Base-by-base conservation (phyloP, 2,888 invertebrate species). In the Colostygia pectinataria region DNA sequence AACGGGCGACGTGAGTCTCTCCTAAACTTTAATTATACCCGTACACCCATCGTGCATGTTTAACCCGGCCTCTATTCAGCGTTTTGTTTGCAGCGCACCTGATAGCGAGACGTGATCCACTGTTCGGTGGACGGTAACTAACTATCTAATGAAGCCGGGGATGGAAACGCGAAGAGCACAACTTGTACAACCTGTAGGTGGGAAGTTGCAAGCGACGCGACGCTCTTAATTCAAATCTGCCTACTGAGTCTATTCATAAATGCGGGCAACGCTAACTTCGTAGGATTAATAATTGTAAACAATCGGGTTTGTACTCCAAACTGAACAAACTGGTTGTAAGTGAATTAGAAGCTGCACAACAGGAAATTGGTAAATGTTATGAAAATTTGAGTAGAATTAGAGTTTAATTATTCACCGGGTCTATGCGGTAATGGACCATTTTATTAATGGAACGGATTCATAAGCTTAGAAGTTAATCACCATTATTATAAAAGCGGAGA, bases 1-100 rank as follows among this genome's bases (percentile, higher is more conserved):
- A 90, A 90, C 89, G 88, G 88, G 90, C 90, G 88, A 89, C 90
- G 89, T 88, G 89, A 88, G 89, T 87, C 87, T 89, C 87, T 89
- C 88, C 88, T 89, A 90, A 90, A 90, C 89, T 90, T 89, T 90
- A 90, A 89, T 90, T 89, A 90, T 87, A 87, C 87, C 83, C 82
- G 85, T 90, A 88, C 87, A 87, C 79, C 84, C 84, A 83, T 81
- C 83, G 83, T 87, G 85, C 87, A 90, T 90, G 89, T 88, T 90
- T 86, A 88, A 87, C 84, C 85, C 80, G 80, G 79, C 81, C 84
- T 84, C 82, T 84, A 84, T 85, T 83, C 84, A 80, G 69, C 77
- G 83, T 84, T 86, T 85, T 85, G 86, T 86, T 87, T 80, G 82
- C 80, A 77, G 81, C 82, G 71, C 81, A 86, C 83, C 88, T 85